Evolutionary conservation across 2,797 vertebrate genomes (phyloP), one percentile per base, ranked within the genome.

Genomic region (Halcyon badia): DNA sequence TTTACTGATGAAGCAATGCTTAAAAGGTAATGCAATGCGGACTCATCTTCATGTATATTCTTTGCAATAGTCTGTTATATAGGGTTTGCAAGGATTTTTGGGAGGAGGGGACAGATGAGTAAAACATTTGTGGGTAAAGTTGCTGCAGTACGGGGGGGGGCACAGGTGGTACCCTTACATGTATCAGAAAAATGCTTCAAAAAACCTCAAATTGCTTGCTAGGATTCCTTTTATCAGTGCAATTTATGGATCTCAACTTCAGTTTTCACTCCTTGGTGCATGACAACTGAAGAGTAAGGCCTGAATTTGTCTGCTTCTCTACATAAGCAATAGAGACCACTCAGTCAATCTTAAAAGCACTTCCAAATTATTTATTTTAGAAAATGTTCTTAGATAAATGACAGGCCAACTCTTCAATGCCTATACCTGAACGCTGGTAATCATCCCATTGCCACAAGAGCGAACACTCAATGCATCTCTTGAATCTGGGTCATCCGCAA

Each of bases 401-500:
- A 44, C 10, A 61, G 26, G 17, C 5, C 58, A 72, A 11, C 33
- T 49, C 70, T 72, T 33, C 87, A 49, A 5, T 14, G 10, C 42
- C 56, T 68, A 49, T 16, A 42, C 31, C 65, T 37, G 39, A 89
- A 12, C 26, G 8, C 54, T 60, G 54, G 31, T 37, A 52, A 89
- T 54, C 7, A 2, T 49, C 37, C 33, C 48, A 18, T n/a, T 22
- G 49, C 39, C 6, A 6, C 33, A 26, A 15, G 44, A 69, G 49
- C 1, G 0, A 90, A 82, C 80, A 49, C 65, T 89, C 30, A 54
- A n/a, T 3, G 15, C 9, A 20, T 30, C 30, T 48, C 33, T 31
- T 4, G 60, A 89, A 95, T 87, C 79, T 94, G 91, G 91, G 94
- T 94, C 96, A 94, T 60, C 87, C 51, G 85, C 44, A 97, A 90